phyloP scores from a whole-genome alignment of 2,113 vertebrate genomes.

The Nothobranchius furzeri region DNA sequence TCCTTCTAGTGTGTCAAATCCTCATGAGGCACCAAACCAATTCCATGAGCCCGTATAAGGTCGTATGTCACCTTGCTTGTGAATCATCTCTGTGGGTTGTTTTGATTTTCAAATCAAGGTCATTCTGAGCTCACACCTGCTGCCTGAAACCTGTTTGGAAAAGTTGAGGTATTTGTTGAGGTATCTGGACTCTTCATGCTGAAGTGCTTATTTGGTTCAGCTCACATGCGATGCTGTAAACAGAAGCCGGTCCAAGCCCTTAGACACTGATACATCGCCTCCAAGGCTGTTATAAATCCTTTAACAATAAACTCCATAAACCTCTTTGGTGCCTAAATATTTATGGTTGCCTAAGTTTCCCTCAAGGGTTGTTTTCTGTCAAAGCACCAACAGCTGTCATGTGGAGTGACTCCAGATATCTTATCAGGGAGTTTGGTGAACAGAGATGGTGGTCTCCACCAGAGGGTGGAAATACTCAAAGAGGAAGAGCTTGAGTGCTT shows the following conservation, averaged over 20 bases:
- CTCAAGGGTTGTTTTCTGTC: constrained; percentile 78
- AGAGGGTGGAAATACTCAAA: constrained; percentile 46
- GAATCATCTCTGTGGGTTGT: constrained; percentile 43
- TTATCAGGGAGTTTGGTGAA: constrained; percentile 70
- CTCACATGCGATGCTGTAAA: constrained; percentile 67
- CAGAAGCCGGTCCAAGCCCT: constrained; percentile 58
- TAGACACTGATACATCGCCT: constrained; percentile 71
- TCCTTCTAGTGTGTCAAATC: constrained; percentile 11
- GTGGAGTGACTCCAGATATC: constrained; percentile 74
- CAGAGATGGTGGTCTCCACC: constrained; percentile 68
- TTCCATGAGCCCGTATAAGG: constrained; percentile 65
- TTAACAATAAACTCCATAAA: constrained; percentile 84
- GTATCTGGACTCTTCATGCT: constrained; percentile 69
- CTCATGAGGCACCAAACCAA: constrained; percentile 6
- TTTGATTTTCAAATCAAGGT: constrained; percentile 26
- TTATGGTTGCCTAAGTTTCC: constrained; percentile 81
- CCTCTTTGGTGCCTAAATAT: constrained; percentile 83
- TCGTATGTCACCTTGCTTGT: constrained; percentile 55
- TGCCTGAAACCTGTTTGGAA: constrained; percentile 66
- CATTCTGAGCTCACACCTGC: constrained; percentile 70
- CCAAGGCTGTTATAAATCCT: constrained; percentile 78
- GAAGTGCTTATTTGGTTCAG: constrained; percentile 78
- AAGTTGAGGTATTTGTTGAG: constrained; percentile 66
- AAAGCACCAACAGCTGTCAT: constrained; percentile 71
- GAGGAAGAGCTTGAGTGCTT: constrained; percentile 45